Base-by-base conservation (phyloP, 2,113 vertebrate genomes). In the Vulpes ferrilata region DNA sequence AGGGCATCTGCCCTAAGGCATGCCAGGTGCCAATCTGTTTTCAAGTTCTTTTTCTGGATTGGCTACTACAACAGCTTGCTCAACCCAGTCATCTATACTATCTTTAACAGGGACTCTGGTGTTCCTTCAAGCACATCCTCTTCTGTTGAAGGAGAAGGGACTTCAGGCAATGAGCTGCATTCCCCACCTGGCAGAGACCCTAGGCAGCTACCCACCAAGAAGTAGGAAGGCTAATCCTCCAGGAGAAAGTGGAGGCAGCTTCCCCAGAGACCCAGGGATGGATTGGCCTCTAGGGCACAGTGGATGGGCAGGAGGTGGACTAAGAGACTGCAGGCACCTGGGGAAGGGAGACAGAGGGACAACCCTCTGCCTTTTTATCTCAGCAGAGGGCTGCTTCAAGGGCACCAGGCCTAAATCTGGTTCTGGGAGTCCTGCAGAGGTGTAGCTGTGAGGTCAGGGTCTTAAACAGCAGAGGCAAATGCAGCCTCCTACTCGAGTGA, bases 31-130 rank as follows among this genome's bases (percentile, higher is more conserved):
- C 0, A 96, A 98, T 76, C 98, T 99, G 7, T 99, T 60, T 99
- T 99, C 96, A 99, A 99, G 97, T 99, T 99, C 98, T 99, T 99
- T 98, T 99, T 99, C 98, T 99, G 99, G 99, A 99, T 99, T 88
- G 99, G 99, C 90, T 99, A 99, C 98, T 99, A 99, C 95, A 99
- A 99, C 99, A 99, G 99, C 98, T 99, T 99, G 30, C 98, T 99
- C 48, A 99, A 99, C 98, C 99, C 99, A 0, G 99, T 99, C 98
- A 99, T 99, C 98, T 99, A 99, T 98, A 99, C 99, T 23, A 99
- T 99, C 98, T 99, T 99, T 98, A 99, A 99, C 98, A 99, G 99
- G 99, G 99, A 99, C 98, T 99, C 97, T 99, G 99, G 79, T 99
- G 99, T 97, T 99, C 99, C 84, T 99, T 99, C 98, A 99, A 99